These are phyloP conservation scores for Prionchulus punctatus DNA, from an alignment of 2,888 invertebrate genomes.

Conservation along the genomic window DNA sequence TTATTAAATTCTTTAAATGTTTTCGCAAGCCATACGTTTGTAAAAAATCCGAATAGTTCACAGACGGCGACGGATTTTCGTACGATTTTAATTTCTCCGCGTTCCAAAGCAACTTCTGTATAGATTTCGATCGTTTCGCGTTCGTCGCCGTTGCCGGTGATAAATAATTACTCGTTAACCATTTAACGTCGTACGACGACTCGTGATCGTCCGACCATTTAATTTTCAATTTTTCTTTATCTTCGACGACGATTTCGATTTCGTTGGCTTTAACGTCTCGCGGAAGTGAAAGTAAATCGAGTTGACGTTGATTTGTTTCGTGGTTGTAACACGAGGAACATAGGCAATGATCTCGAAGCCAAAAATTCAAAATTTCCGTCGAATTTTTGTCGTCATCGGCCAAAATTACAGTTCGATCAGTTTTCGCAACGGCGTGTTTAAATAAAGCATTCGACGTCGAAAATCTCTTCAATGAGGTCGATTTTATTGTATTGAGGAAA, in stretches of 20 bases:
- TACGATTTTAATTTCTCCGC: neutral
- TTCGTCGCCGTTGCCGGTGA: no score
- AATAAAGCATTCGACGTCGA: no score
- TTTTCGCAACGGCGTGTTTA: no score
- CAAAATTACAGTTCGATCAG: no score
- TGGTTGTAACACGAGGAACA: neutral
- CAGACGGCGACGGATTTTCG: neutral
- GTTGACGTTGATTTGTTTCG: neutral
- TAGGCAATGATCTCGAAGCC: conserved; percentile 5
- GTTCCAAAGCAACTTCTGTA: neutral
- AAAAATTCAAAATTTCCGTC: no score
- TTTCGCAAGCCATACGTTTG: neutral
- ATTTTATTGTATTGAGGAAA: no score
- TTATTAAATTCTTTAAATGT: neutral
- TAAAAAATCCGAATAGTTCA: neutral
- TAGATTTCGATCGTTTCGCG: neutral
- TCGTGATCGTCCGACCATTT: neutral
- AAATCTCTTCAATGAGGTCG: no score
- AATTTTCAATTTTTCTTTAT: neutral
- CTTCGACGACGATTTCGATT: neutral
- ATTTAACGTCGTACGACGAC: neutral
- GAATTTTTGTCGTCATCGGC: no score
- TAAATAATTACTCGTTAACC: neutral
- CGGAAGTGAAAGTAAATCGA: no score
- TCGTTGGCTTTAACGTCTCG: neutral